Percentiles rank a stretch among this genome's conserved stretches.
Evolutionary conservation across 1,140 invertebrate species (phyloP).

Genomic region (Planococcus citri): DNA sequence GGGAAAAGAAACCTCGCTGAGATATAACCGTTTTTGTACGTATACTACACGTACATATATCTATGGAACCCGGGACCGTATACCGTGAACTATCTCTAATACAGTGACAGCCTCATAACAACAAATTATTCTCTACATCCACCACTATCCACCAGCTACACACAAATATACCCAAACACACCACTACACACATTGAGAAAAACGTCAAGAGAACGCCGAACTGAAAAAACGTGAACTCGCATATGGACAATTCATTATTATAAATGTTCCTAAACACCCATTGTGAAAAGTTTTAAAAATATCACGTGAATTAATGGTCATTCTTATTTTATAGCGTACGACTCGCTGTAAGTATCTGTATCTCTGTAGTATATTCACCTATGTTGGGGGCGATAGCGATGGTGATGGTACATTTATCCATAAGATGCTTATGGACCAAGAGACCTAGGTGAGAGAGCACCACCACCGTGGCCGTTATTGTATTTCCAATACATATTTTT

Average conservation of each 20-base stretch:
- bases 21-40: background rate
- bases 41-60: background rate
- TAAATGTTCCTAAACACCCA: slow-evolving; percentile 5
- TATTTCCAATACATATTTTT: too few species aligned
- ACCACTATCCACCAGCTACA: too few species aligned
- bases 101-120: slow-evolving; percentile 14
- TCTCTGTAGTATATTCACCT: too few species aligned
- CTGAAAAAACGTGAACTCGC: slow-evolving; percentile 5
- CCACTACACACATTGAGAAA: too few species aligned
- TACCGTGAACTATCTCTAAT: background rate
- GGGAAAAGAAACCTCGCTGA: slow-evolving; percentile 16
- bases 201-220: too few species aligned
- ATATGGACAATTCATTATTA: slow-evolving; percentile 15
- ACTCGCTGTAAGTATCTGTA: too few species aligned
- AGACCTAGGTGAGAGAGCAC: too few species aligned
- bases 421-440: too few species aligned
- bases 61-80: too few species aligned
- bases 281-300: slow-evolving; percentile 6
- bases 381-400: too few species aligned
- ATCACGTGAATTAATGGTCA: background rate
- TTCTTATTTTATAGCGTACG: background rate
- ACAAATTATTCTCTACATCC: slow-evolving; percentile 11
- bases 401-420: too few species aligned
- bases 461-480: too few species aligned
- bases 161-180: background rate